phyloP scores from a whole-genome alignment of 2,113 vertebrate species.

The Eulemur macaco region DNA sequence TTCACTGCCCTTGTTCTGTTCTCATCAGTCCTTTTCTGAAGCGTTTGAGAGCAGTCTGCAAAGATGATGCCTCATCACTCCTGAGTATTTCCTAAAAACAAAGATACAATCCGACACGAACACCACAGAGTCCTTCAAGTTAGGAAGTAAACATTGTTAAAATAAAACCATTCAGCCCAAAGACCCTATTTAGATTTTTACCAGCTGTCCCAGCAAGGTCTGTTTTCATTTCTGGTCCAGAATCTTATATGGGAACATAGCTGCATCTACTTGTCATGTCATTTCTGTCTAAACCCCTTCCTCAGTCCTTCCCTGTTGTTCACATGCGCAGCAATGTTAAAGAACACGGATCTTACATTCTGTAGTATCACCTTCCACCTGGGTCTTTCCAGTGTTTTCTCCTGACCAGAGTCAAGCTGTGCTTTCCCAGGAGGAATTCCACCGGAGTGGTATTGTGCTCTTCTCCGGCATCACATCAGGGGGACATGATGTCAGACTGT shows the following conservation, averaged over 20 bases:
- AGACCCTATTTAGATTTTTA: neutral
- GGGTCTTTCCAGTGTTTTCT: neutral
- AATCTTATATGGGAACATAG: neutral
- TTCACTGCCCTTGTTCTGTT: neutral
- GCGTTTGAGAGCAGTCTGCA: neutral
- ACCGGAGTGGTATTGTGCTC: neutral
- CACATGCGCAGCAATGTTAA: neutral
- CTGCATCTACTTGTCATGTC: neutral
- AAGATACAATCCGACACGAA: neutral
- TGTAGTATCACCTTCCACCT: neutral
- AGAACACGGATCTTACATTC: neutral
- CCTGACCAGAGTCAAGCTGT: neutral
- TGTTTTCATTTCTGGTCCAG: conserved; percentile 8
- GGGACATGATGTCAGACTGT: neutral
- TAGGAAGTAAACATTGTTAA: neutral
- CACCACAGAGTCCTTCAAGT: neutral
- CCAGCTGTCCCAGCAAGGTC: neutral
- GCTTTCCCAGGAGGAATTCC: neutral
- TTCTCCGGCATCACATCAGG: neutral
- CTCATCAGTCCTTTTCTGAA: neutral
- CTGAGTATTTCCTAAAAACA: conserved; percentile 7
- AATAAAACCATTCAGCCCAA: neutral
- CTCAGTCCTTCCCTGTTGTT: neutral
- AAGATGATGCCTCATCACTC: neutral
- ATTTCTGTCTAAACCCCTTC: neutral